Percentiles rank a stretch among this genome's conserved stretches.
Conservation (phyloP, 2,113 vertebrate genomes). For the Charadrius vociferus region DNA sequence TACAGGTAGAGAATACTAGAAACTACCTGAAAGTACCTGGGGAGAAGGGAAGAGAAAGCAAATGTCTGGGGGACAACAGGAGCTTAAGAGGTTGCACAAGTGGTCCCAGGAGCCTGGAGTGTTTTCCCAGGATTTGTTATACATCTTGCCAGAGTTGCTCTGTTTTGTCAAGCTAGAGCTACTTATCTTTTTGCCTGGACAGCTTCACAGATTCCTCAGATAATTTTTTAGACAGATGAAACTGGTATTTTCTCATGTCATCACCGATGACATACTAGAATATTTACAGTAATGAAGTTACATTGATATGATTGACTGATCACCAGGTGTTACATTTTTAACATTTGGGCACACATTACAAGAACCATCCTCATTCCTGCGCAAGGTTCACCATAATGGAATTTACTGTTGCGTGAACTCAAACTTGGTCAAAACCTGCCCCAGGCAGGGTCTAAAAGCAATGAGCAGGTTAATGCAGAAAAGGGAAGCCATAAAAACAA, state of each 20-base stretch:
- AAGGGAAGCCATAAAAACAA: background rate
- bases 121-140: background rate
- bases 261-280: background rate
- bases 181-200: background rate
- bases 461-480: background rate
- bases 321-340: background rate
- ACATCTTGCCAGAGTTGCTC: background rate
- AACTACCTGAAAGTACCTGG: background rate
- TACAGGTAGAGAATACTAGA: background rate
- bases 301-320: background rate
- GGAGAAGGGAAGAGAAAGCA: background rate
- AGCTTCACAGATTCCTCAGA: background rate
- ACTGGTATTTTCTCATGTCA: background rate
- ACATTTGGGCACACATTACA: background rate
- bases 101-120: background rate
- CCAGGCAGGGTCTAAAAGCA: background rate
- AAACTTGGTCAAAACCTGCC: background rate
- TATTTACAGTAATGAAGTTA: background rate
- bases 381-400: background rate
- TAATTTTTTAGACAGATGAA: background rate
- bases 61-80: too few relatives aligned
- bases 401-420: background rate
- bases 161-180: background rate
- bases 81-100: background rate
- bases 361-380: background rate